Percentiles rank a stretch among this genome's conserved stretches.
Evolutionary conservation across 2,797 vertebrate genomes (phyloP).

Genomic region (Borostomias antarcticus): DNA sequence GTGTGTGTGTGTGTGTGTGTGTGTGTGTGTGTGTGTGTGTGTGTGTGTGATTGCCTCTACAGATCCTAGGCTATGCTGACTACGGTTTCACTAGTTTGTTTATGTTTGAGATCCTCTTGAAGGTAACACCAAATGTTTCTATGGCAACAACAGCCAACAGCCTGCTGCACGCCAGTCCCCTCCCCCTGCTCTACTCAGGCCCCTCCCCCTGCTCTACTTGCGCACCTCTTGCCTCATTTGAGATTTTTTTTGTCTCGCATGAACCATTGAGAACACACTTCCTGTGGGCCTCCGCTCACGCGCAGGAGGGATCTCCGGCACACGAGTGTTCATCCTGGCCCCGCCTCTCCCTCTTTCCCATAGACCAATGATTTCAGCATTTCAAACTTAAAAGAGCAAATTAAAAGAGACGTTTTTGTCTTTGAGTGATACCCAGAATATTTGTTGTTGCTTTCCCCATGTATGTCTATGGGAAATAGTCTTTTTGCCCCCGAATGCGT

Average conservation of each 20-base stretch:
- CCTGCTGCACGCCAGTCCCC: conserved; percentile 76
- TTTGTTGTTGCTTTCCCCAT: too few species aligned
- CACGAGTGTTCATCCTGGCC: too few species aligned
- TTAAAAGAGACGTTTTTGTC: too few species aligned
- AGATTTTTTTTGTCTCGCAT: conserved; percentile 54
- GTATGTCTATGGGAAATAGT: too few species aligned
- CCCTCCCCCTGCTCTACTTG: not conserved
- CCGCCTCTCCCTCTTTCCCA: too few species aligned
- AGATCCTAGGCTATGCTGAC: conserved; percentile 98
- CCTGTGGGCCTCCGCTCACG: too few species aligned
- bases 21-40: conserved; percentile 59
- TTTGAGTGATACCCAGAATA: too few species aligned
- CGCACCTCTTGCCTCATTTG: too few species aligned
- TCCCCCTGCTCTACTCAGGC: conserved; percentile 1
- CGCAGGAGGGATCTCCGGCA: too few species aligned
- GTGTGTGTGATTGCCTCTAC: conserved; percentile 64
- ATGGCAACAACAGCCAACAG: conserved; percentile 69
- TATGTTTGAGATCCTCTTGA: conserved; percentile 99
- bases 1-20: conserved; percentile 62
- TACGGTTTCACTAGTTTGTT: conserved; percentile 99
- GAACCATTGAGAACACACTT: conserved; percentile 18
- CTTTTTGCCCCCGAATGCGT: too few species aligned
- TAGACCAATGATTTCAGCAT: too few species aligned
- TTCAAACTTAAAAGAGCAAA: too few species aligned
- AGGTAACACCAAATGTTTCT: conserved; percentile 81